Base-by-base conservation (phyloP, 2,113 vertebrate species). In the Perccottus glenii region DNA sequence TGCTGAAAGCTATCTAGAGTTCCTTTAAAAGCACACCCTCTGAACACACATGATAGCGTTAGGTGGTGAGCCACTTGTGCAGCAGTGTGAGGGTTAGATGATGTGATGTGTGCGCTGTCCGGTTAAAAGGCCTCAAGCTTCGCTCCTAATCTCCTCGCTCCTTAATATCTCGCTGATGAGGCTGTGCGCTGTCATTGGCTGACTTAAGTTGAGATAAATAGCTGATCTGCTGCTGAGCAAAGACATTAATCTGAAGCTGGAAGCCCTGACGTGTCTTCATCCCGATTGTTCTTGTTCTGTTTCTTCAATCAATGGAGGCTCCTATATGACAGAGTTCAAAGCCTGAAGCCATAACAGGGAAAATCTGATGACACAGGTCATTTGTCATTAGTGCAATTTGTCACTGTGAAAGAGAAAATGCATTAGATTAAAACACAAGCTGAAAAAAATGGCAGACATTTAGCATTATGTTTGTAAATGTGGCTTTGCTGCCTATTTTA, bases 141-240 rank as follows among this genome's bases (percentile, higher is more conserved):
- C 56, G 47, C 32, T 82, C 75, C 74, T 88, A 86, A 87, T 85
- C 80, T 87, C 67, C 77, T 71, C 61, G n/a, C 58, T 49, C 63
- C 48, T 69, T 86, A 78, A 80, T 81, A 67, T 71, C 46, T 42
- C 59, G 36, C 14, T 61, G 51, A 80, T 84, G 84, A 85, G 80
- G 83, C 75, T 56, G 40, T 69, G 44, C 69, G 63, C 82, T 72
- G 64, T 81, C 87, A 73, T 64, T 74, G 69, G 52, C 48, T 10
- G 38, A 60, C 65, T 82, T 86, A 78, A 88, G 49, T 73, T 58
- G 43, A 45, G 67, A 66, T 62, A 14, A 80, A 74, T 73, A 50
- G 55, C 27, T 11, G 47, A 61, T 46, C 11, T 35, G 27, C 58
- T 57, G 46, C 66, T 1, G 35, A 70, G 53, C 33, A n/a, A 59